phyloP scores from a whole-genome alignment of 2,113 vertebrate genomes.

The Mormyrus iriodes region DNA sequence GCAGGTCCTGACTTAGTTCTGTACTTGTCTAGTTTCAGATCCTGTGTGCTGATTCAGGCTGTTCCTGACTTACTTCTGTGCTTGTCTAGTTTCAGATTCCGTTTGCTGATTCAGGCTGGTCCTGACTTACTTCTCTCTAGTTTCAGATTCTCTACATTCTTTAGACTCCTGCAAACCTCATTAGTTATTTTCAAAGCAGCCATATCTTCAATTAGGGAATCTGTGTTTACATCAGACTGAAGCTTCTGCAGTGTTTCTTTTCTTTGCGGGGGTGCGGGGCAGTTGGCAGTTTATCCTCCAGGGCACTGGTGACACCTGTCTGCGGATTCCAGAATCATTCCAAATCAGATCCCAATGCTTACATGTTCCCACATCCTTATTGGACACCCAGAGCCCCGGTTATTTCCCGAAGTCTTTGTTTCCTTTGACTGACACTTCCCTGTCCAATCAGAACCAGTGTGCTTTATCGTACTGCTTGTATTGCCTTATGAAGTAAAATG shows the following conservation, averaged over 20 bases:
- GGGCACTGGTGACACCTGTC: background rate
- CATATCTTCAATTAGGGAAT: background rate
- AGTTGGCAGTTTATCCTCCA: background rate
- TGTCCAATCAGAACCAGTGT: background rate
- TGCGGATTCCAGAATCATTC: too few relatives aligned
- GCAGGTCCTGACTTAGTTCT: background rate
- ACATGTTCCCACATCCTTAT: background rate
- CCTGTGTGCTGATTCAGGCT: background rate
- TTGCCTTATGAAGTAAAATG: background rate
- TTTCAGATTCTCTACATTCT: background rate
- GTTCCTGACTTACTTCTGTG: background rate
- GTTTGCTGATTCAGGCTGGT: background rate
- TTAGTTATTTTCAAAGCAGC: background rate
- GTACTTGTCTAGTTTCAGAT: background rate
- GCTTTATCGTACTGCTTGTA: background rate
- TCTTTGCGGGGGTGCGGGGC: background rate
- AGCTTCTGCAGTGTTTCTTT: background rate
- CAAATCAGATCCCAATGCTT: background rate
- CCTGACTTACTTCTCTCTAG: background rate
- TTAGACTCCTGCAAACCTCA: background rate
- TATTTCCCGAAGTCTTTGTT: background rate
- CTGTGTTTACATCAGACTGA: background rate
- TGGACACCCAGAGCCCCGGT: background rate
- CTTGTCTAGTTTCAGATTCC: background rate
- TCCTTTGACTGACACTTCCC: background rate